Base-by-base conservation (phyloP, 2,888 invertebrate genomes). In the Aporophyla nigra region DNA sequence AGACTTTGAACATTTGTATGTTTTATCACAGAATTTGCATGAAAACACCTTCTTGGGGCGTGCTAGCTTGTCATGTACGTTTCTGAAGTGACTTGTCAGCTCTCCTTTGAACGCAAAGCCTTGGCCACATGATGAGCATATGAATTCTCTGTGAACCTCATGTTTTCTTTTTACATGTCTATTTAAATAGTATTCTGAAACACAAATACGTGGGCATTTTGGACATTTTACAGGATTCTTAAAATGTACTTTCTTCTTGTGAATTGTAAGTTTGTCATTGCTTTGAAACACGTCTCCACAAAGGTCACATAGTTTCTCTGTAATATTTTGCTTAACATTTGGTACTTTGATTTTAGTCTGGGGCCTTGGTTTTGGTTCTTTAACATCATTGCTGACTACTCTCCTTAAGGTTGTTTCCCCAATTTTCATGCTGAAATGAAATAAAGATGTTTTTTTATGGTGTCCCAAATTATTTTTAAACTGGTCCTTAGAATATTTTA, bases 11-110 rank as follows among this genome's bases (percentile, higher is more conserved):
- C 94, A 95, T 80, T 93, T 93, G 82, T 96, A 97, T 9, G 88
- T 91, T 86, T 96, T 96, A 59, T 93, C 91, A 89, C 97, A 97
- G 71, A 93, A 90, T 87, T 94, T 93, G 90, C 97, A 97, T 21
- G 88, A 51, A 85, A 86, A 94, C 24, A 86, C 82, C 76, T 92
- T 94, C 71, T 92, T 93, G 0, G 92, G 92, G 69, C 81, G 88
- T 59, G 91, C 86, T 71, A 91, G 88, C 73, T 93, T 94, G 6
- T 94, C 90, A 84, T 97, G 97, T 4, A 95, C 93, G 59, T 89
- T 91, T 86, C 77, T 95, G 62, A 91, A 89, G 80, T 97, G 97
- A 58, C 82, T 88, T 0, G 90, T 88, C 58, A 97, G 76, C 76
- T 95, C 95, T 2, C 92, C 92, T 89, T 91, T 93, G 70, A 91